Percentiles rank a stretch among this genome's conserved stretches.
These are phyloP conservation scores for Bradynema listronoti DNA, from an alignment of 1,140 invertebrate genomes.

Conservation along the genomic window DNA sequence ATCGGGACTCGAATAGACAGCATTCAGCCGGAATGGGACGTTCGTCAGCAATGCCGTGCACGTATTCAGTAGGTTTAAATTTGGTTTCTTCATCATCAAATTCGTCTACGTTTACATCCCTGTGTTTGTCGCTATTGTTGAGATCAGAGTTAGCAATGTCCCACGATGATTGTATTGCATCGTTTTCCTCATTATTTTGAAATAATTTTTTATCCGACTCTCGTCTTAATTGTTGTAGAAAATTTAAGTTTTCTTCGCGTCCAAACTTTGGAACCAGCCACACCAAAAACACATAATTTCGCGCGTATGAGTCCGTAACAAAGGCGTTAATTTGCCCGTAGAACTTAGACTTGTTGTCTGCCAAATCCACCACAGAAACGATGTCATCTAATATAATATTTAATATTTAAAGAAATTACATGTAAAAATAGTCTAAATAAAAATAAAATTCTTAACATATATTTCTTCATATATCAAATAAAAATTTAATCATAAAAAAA, in stretches of 20 bases:
- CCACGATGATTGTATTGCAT: too few relatives aligned
- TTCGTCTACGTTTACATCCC: neutral
- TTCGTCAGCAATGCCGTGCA: slow-evolving; percentile 11
- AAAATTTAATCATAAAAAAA: too few relatives aligned
- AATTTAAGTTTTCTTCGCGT: neutral
- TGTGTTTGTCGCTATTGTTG: too few relatives aligned
- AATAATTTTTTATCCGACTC: too few relatives aligned
- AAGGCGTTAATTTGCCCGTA: slow-evolving; percentile 7
- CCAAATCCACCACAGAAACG: slow-evolving; percentile 4
- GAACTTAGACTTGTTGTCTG: neutral
- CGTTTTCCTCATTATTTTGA: too few relatives aligned
- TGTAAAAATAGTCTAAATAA: neutral
- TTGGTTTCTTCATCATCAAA: neutral
- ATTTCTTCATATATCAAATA: neutral
- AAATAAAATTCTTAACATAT: neutral
- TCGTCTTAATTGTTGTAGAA: neutral
- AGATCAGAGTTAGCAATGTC: too few relatives aligned
- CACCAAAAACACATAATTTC: slow-evolving; percentile 6
- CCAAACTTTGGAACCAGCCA: slow-evolving; percentile 11
- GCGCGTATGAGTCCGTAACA: slow-evolving; percentile 11
- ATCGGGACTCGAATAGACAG: slow-evolving; percentile 5
- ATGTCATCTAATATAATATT: slow-evolving; percentile 15
- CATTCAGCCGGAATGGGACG: slow-evolving; percentile 7
- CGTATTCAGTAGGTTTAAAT: slow-evolving; percentile 6
- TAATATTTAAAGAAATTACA: neutral